These are phyloP conservation scores for Cynopterus sphinx DNA, from an alignment of 2,797 vertebrate genomes.

Conservation along the genomic window DNA sequence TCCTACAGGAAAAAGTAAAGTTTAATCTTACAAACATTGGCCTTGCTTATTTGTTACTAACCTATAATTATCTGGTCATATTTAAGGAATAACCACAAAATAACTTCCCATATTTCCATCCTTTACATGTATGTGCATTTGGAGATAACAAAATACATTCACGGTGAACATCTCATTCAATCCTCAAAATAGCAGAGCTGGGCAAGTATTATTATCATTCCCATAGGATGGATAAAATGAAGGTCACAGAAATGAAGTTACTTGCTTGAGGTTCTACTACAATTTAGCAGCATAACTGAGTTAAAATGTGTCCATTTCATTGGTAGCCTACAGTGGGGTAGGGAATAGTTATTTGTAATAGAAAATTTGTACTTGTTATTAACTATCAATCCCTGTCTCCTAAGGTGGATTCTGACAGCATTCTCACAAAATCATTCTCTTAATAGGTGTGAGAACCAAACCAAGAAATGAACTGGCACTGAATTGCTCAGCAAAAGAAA, in stretches of 20 bases:
- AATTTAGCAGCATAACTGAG: not conserved
- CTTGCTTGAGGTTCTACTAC: not conserved
- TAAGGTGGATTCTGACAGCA: not conserved
- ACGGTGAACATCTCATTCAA: not conserved
- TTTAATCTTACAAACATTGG: not conserved
- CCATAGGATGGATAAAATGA: not conserved
- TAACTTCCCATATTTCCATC: not conserved
- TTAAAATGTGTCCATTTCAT: not conserved
- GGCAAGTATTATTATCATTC: not conserved
- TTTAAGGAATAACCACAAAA: not conserved
- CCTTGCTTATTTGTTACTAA: not conserved
- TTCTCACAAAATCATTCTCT: not conserved
- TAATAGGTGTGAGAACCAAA: not conserved
- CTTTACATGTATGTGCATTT: not conserved
- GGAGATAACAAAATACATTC: not conserved
- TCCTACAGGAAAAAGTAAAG: not conserved
- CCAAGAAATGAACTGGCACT: not conserved
- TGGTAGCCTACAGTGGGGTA: not conserved
- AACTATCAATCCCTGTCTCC: not conserved
- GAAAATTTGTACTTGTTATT: not conserved
- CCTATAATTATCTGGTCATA: not conserved
- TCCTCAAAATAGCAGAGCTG: not conserved
- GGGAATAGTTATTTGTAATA: not conserved
- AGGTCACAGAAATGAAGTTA: not conserved
- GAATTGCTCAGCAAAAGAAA: not conserved